A percentile compares a stretch with the other conserved stretches of the same genome.
These are phyloP conservation scores for Istiophorus platypterus DNA, from an alignment of 2,113 vertebrate species.

Conservation along the genomic window DNA sequence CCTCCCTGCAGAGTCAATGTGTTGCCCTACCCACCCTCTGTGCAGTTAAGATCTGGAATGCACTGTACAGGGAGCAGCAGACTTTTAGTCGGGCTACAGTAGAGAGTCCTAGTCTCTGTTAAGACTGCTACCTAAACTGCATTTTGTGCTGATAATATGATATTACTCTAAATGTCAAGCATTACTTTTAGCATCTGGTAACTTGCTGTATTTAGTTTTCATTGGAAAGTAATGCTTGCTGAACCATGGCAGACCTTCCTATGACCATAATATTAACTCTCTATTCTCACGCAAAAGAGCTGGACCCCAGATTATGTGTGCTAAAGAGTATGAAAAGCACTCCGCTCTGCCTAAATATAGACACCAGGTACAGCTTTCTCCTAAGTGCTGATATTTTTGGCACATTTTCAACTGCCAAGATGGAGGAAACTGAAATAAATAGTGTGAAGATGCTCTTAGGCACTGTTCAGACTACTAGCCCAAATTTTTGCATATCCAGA, in stretches of 20 bases:
- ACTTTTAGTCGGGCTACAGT: background rate
- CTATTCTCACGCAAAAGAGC: background rate
- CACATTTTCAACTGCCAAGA: background rate
- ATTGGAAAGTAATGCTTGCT: conserved; percentile 6
- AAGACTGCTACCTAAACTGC: background rate
- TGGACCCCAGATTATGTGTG: background rate
- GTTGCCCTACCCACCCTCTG: conserved; percentile 50
- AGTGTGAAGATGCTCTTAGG: conserved; percentile 20
- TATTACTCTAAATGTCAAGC: background rate
- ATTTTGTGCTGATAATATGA: background rate
- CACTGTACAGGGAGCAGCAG: conserved; percentile 16
- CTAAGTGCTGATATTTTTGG: background rate
- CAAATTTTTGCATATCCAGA: no score
- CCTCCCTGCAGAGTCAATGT: conserved; percentile 58
- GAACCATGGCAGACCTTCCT: background rate
- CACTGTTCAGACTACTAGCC: no score
- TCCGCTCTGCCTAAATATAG: background rate
- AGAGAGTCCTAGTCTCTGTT: background rate
- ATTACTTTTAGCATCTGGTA: background rate
- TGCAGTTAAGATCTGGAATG: conserved; percentile 47
- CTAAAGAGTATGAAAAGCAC: conserved; percentile 4
- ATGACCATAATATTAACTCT: background rate
- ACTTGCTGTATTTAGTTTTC: background rate
- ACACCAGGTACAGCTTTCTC: conserved; percentile 5
- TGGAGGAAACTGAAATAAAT: conserved; percentile 2